Evolutionary conservation across 2,888 invertebrate genomes (phyloP), one percentile per base, ranked within the genome.

Genomic region (Rapana venosa): DNA sequence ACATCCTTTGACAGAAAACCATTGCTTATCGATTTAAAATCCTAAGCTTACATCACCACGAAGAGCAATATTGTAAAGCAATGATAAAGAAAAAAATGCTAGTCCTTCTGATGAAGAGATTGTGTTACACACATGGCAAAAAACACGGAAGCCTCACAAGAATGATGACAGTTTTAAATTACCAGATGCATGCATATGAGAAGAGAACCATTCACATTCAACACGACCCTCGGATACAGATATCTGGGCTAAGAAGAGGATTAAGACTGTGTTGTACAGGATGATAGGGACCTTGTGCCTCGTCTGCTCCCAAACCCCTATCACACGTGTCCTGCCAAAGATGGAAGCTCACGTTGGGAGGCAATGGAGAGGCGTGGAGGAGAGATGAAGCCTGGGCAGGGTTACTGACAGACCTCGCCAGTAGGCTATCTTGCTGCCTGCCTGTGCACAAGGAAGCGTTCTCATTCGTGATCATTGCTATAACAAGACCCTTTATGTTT

Each of bases 191-290:
- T 26, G 35, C 47, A 35, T n/a, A 17, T 35, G 77, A 79, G 32
- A 79, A 56, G 56, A 56, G 35, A 22, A n/a, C 56, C 15, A 88
- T 88, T 88, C 88, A 79, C 56, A 79, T 56, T 30, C 77, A 56
- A 79, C 88, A 88, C 88, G 88, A 79, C 58, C 56, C 79, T 30
- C 56, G 79, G 88, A 79, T 77, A 88, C 88, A 56, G 79, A 79
- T 35, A 70, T 77, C 70, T 36, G 70, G 36, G 88, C 17, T 8
- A 79, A 11, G 20, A 20, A 77, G 88, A 20, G 88, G 88, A 88
- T 88, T 88, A 88, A 79, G 88, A n/a, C 56, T 79, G 88, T 74
- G 88, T 88, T 88, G 88, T 58, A 79, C 79, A 35, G 20, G 74
- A 79, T 79, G 47, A 88, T 56, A 36, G 79, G 74, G 79, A 36